A percentile compares a stretch with the other conserved stretches of the same genome.
These are phyloP conservation scores for Arvicola amphibius DNA, from an alignment of 2,797 vertebrate genomes.

Conservation along the genomic window DNA sequence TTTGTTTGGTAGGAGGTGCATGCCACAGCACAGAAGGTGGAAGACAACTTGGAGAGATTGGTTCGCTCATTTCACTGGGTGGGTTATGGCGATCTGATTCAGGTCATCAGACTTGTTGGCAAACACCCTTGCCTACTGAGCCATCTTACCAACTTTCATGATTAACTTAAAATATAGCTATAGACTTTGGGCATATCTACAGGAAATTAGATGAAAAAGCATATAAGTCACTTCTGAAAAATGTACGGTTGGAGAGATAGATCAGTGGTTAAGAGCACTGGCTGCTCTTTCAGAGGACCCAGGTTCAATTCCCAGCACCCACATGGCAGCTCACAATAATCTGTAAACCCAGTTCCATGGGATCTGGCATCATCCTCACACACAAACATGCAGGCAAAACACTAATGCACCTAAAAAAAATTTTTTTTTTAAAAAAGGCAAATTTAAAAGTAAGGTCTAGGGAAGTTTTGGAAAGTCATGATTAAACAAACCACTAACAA, in stretches of 20 bases:
- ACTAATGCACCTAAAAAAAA: background rate
- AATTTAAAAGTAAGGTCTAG: background rate
- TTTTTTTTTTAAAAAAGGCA: background rate
- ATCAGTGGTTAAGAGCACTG: background rate
- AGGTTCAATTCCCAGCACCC: background rate
- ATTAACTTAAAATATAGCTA: background rate
- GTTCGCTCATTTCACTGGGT: background rate
- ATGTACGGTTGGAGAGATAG: background rate
- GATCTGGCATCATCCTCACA: background rate
- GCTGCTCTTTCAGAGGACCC: background rate
- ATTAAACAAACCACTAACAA: background rate
- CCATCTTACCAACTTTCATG: background rate
- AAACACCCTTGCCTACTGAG: background rate
- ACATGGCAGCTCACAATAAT: too few relatives aligned
- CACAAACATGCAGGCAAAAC: background rate
- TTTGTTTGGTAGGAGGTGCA: background rate
- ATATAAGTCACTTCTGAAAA: background rate
- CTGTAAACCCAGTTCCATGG: background rate
- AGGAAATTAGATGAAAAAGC: constrained; percentile 16
- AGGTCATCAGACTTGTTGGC: background rate
- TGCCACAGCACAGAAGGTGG: background rate
- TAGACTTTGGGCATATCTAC: background rate
- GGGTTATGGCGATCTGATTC: background rate
- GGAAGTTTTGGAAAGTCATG: background rate
- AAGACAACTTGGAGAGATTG: background rate